Evolutionary conservation across 2,797 vertebrate genomes (phyloP).

Genomic region (Spheniscus humboldti): DNA sequence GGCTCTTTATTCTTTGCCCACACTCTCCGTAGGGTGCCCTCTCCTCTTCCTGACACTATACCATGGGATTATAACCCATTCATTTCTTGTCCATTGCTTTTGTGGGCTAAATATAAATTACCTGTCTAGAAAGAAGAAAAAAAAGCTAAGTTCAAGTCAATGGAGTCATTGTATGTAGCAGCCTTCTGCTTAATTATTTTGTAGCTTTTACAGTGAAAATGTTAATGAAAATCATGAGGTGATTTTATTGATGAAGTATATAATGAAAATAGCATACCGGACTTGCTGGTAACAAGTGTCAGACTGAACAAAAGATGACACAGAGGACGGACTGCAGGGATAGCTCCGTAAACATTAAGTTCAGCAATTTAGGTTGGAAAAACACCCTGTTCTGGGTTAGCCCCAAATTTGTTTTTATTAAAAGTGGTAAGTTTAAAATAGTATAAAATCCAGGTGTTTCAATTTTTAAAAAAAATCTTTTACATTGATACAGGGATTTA

Average conservation of each 20-base stretch:
- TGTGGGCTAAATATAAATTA: not conserved
- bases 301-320: not conserved
- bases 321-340: not conserved
- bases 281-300: not conserved
- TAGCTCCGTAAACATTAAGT: not conserved
- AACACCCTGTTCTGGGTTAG: not conserved
- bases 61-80: not conserved
- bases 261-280: not conserved
- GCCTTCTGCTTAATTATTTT: not conserved
- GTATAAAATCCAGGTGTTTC: not conserved
- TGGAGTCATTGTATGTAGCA: not conserved
- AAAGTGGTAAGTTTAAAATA: not conserved
- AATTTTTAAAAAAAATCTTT: not conserved
- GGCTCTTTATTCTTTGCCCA: not conserved
- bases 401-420: not conserved
- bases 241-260: not conserved
- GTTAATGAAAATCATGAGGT: not conserved
- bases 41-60: not conserved
- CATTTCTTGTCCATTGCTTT: not conserved
- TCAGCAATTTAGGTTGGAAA: not conserved
- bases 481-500: not conserved
- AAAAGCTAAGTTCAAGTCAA: not conserved
- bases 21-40: not conserved
- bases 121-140: not conserved
- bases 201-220: not conserved